A percentile compares a stretch with the other conserved stretches of the same genome.
These are phyloP conservation scores for Aspidoscelis tigris DNA, from an alignment of 2,113 vertebrate genomes.

Conservation along the genomic window DNA sequence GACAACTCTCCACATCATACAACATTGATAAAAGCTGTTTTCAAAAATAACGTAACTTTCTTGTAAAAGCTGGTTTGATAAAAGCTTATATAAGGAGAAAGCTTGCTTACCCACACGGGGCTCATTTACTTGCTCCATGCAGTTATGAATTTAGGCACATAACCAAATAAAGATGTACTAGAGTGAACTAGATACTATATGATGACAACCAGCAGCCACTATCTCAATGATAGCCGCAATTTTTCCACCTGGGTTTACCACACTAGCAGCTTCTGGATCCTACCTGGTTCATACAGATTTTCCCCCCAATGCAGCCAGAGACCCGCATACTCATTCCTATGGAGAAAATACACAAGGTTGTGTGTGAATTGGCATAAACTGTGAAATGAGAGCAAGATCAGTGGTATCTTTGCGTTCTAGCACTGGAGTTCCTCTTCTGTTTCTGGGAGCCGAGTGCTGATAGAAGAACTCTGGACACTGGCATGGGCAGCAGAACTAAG, in stretches of 20 bases:
- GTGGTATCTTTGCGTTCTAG: slow-evolving; percentile 58
- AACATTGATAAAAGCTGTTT: slow-evolving; percentile 36
- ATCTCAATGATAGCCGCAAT: not conserved
- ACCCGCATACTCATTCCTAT: not conserved
- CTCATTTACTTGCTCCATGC: not conserved
- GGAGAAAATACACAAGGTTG: slow-evolving; percentile 6
- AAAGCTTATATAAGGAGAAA: slow-evolving; percentile 14
- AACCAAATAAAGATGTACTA: not conserved
- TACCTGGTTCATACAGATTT: not conserved
- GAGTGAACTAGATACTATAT: not conserved
- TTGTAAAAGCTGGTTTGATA: not conserved
- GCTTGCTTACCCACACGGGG: not conserved
- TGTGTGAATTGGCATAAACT: slow-evolving; percentile 32
- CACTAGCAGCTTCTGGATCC: not conserved
- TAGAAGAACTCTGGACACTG: slow-evolving; percentile 85
- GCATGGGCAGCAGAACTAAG: slow-evolving; percentile 92
- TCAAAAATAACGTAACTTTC: slow-evolving; percentile 43
- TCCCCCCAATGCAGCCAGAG: not conserved
- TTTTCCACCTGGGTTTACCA: not conserved
- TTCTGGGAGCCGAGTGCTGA: slow-evolving; percentile 72
- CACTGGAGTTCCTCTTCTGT: slow-evolving; percentile 79
- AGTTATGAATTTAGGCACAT: not conserved
- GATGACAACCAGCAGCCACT: not conserved
- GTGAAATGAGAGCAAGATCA: not conserved
- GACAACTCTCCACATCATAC: not conserved